Evolutionary conservation across 2,113 vertebrate genomes (phyloP).

Genomic region (Ceyx margarethae): DNA sequence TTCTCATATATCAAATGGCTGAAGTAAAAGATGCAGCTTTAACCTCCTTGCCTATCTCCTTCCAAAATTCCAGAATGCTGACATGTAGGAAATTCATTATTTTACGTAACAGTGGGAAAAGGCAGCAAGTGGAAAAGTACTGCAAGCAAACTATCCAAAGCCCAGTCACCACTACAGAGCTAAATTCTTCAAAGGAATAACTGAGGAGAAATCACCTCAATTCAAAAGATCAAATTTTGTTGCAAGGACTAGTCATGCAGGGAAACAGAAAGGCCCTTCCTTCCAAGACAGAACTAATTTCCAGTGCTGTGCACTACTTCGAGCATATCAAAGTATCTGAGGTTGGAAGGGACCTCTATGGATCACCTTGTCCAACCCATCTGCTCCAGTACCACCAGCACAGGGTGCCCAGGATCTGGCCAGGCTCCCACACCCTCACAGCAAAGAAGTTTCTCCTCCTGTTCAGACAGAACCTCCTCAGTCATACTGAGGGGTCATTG

Average conservation of each 20-base stretch:
- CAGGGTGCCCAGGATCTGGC: too few species aligned
- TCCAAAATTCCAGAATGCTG: not conserved
- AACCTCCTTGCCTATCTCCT: not conserved
- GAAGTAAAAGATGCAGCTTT: not conserved
- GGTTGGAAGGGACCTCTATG: too few species aligned
- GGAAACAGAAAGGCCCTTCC: not conserved
- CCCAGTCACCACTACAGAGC: not conserved
- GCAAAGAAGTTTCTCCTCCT: too few species aligned
- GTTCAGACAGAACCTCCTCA: too few species aligned
- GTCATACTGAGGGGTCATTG: too few species aligned
- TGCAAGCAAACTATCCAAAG: not conserved
- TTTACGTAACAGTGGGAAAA: not conserved
- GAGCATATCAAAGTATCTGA: too few species aligned
- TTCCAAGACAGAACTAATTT: not conserved
- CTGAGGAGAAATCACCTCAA: not conserved
- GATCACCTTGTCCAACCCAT: too few species aligned
- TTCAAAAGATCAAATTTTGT: not conserved
- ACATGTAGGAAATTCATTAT: not conserved
- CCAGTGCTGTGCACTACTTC: not conserved
- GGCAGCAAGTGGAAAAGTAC: not conserved
- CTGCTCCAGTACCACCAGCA: too few species aligned
- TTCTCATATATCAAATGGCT: not conserved
- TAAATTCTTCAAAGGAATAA: not conserved
- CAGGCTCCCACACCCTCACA: too few species aligned
- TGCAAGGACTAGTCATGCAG: not conserved